Evolutionary conservation across 2,797 vertebrate genomes (phyloP).

Genomic region (Mus caroli): DNA sequence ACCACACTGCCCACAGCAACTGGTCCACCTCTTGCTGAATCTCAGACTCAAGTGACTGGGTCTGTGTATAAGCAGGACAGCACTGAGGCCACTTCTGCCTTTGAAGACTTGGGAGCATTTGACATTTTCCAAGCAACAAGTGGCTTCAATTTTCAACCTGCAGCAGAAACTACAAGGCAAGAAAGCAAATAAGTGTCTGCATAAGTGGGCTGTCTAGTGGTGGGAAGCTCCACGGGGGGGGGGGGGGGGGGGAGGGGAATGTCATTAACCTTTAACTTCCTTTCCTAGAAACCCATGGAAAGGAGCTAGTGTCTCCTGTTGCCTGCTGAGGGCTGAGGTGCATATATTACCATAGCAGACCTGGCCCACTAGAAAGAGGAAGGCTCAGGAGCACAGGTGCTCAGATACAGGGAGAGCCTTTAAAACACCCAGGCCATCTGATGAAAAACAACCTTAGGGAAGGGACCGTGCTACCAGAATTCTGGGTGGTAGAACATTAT

Average conservation of each 20-base stretch:
- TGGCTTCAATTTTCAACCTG: constrained; percentile 67
- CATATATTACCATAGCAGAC: background rate
- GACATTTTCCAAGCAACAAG: constrained; percentile 58
- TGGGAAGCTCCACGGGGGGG: background rate
- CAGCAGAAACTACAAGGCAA: constrained; percentile 47
- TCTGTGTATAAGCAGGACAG: constrained; percentile 28
- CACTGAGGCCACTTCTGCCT: background rate
- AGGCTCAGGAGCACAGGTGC: constrained; percentile 97
- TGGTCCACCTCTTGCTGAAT: background rate
- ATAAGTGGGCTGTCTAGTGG: constrained; percentile 17
- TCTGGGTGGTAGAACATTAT: constrained; percentile 99
- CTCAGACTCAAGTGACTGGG: background rate
- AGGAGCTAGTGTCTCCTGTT: background rate
- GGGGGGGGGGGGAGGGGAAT: background rate
- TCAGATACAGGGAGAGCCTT: constrained; percentile 96
- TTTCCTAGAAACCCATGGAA: constrained; percentile 52
- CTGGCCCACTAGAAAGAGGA: constrained; percentile 94
- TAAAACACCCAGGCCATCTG: constrained; percentile 97
- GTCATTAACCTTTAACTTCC: background rate
- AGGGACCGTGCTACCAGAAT: constrained; percentile 99
- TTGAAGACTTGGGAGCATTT: constrained; percentile 50
- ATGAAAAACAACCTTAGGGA: constrained; percentile 98
- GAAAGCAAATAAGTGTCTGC: constrained; percentile 36
- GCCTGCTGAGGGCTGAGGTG: background rate
- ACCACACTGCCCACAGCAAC: background rate